Base-by-base conservation (phyloP, 2,797 vertebrate genomes). In the Halcyon chelicuti region DNA sequence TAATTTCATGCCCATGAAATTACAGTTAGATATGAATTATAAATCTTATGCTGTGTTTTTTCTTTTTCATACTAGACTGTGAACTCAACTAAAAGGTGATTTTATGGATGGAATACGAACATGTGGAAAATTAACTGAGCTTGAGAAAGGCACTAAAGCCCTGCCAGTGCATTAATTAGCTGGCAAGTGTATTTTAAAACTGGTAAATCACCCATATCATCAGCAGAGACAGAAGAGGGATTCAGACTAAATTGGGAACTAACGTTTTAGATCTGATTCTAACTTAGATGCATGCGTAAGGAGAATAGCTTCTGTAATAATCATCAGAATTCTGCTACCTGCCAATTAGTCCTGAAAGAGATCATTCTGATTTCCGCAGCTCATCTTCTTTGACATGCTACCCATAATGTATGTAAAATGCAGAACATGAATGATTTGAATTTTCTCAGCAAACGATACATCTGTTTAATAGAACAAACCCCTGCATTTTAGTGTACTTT, bases 81-180 rank as follows among this genome's bases (percentile, higher is more conserved):
- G 66, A 91, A 79, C 65, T 82, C 65, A 31, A 82, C 85, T 88
- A 85, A 73, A 85, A 94, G 84, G 66, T 95, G 84, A 72, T 94
- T 95, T 95, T 95, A 89, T 91, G 93, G 68, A 71, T 74, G 63
- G 22, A 57, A 37, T 86, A 60, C 7, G 66, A 90, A 86, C 78
- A 79, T 94, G 92, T 93, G 85, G 92, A 86, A 90, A 90, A 96
- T 93, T 93, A 85, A 96, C 65, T 60, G 77, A 77, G 55, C 94
- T 95, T 96, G 81, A 77, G 92, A 93, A 95, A 92, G 57, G 77
- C 78, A 66, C 75, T 95, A 91, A 93, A 91, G 81, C 54, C 87
- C 78, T 75, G 39, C 21, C 17, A 73, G 61, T 79, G 84, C 73
- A 70, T 94, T 92, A 81, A 97, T 95, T 97, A 92, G 88, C 63